A percentile compares a stretch with the other conserved stretches of the same genome.
Conservation (phyloP, 2,797 vertebrate genomes). For the Eidolon dupreanum region DNA sequence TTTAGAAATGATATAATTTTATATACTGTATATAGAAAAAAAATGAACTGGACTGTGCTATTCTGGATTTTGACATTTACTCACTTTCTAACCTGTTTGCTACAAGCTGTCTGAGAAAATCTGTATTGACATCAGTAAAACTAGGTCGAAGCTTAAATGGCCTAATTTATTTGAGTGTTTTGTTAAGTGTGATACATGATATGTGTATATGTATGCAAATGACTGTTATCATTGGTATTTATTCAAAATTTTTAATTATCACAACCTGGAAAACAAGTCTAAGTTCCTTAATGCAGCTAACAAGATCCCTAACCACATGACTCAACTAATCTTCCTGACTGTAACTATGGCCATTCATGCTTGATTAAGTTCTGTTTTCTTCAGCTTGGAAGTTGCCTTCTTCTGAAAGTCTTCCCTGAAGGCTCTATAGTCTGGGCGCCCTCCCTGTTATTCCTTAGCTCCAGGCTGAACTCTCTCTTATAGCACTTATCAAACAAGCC, state of each 20-base stretch:
- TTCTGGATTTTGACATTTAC: neutral
- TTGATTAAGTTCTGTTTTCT: neutral
- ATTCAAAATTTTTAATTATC: conserved; percentile 27
- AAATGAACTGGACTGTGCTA: neutral
- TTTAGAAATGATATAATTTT: conserved; percentile 26
- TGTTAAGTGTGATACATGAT: neutral
- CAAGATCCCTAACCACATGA: neutral
- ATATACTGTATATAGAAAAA: neutral
- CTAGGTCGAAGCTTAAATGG: neutral
- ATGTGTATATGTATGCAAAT: neutral
- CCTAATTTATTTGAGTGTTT: neutral
- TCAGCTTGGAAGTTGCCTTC: neutral
- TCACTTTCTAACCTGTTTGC: neutral
- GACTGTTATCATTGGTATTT: neutral
- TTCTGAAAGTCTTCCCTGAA: neutral
- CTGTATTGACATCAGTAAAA: neutral
- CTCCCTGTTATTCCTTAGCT: neutral
- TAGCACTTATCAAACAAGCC: neutral
- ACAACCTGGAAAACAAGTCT: neutral
- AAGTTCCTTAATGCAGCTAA: neutral
- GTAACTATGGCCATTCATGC: neutral
- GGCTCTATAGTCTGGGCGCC: neutral
- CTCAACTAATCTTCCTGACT: neutral
- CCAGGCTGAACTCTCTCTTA: neutral
- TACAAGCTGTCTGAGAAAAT: neutral